These are phyloP conservation scores for Daubentonia madagascariensis DNA, from an alignment of 2,113 vertebrate species.

Conservation along the genomic window DNA sequence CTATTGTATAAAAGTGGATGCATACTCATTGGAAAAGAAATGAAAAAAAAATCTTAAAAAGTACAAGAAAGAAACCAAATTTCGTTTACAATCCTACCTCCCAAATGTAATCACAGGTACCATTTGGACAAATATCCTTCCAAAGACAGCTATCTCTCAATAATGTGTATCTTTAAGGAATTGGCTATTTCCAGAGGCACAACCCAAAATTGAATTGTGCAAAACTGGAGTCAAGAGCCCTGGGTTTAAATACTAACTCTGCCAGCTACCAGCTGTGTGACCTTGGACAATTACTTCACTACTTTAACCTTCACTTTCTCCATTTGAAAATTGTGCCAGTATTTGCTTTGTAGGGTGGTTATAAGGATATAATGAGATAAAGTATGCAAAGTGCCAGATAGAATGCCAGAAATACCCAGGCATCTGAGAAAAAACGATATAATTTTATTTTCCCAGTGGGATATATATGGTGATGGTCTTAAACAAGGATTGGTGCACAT, in stretches of 20 bases:
- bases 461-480: not conserved
- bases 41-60: not conserved
- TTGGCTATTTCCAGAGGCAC: not conserved
- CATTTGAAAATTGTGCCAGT: not conserved
- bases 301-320: not conserved
- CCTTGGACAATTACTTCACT: not conserved
- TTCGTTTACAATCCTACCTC: not conserved
- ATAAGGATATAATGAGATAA: not conserved
- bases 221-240: not conserved
- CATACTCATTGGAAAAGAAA: not conserved
- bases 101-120: not conserved
- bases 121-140: not conserved
- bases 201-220: not conserved
- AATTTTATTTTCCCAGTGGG: not conserved
- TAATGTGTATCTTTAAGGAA: not conserved
- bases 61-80: not conserved
- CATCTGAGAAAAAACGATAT: not conserved
- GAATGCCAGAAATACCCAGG: not conserved
- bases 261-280: not conserved
- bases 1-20: not conserved
- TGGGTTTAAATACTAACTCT: not conserved
- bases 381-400: not conserved
- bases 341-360: not conserved
- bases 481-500: not conserved
- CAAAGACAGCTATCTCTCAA: not conserved